Base-by-base conservation (phyloP, 2,888 invertebrate species). In the Stenchaetothrips biformis region DNA sequence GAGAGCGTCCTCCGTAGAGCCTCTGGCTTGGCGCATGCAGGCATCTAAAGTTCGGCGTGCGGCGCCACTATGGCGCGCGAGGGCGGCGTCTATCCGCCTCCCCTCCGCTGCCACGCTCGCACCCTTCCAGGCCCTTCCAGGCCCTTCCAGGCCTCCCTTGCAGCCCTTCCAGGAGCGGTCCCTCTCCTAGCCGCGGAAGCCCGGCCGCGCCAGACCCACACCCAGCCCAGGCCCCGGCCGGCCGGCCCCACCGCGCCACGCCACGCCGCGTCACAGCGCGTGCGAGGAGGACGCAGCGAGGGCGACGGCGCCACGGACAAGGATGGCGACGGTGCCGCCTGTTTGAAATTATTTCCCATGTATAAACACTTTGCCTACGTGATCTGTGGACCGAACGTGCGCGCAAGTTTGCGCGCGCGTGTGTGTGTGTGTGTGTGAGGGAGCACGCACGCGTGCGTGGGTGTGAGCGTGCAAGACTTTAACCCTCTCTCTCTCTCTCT, bases 261-360 rank as follows among this genome's bases (percentile, higher is more conserved):
- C n/a, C n/a, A n/a, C n/a, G n/a, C n/a, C n/a, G n/a, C n/a, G n/a
- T n/a, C n/a, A n/a, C n/a, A n/a, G 37, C 37, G 37, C 4, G 37
- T 37, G 37, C 37, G 37, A 37, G 37, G 37, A 37, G 37, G 37
- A 37, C 37, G 4, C 37, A 37, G 37, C 37, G 37, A 37, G 37
- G 37, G 37, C 37, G 37, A 4, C 37, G 37, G 37, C 2, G 37
- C 37, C 2, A 37, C 37, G 37, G 37, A 37, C 37, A 37, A 37
- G 37, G 37, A 37, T 37, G 37, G 37, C 37, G 2, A 37, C 37
- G 21, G 67, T 21, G 18, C 59, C 59, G 59, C 59, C 59, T 59
- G 59, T 59, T 59, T 59, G 59, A 59, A 59, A 59, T 59, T 59
- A 59, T 59, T 59, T 59, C 59, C 59, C 59, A 59, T 59, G 59